A percentile compares a stretch with the other conserved stretches of the same genome.
These are phyloP conservation scores for Peromyscus nudipes DNA, from an alignment of 2,797 vertebrate species.

Conservation along the genomic window DNA sequence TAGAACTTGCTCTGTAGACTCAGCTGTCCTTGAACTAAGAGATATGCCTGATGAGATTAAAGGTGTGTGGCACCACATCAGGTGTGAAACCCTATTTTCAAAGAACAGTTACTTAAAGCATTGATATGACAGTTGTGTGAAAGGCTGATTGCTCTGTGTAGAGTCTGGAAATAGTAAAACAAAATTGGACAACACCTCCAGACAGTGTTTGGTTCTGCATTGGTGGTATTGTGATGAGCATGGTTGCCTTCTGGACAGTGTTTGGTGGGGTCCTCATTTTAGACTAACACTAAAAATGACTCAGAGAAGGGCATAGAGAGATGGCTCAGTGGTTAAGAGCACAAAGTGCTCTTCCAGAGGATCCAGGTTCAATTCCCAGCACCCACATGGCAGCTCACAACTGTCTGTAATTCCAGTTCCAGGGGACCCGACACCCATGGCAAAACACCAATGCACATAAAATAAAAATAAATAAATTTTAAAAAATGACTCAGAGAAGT, in stretches of 20 bases:
- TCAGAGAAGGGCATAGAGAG: not conserved
- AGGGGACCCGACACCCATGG: no score
- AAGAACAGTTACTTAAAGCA: not conserved
- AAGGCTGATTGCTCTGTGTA: not conserved
- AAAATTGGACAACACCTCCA: not conserved
- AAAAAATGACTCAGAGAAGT: not conserved
- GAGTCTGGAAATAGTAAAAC: not conserved
- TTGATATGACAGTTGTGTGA: not conserved
- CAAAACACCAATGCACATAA: no score
- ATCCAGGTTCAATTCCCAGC: no score
- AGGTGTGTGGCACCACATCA: not conserved
- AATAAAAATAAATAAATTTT: not conserved
- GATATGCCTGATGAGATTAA: not conserved
- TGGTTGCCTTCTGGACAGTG: not conserved
- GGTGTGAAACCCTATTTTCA: not conserved
- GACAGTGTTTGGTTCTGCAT: not conserved
- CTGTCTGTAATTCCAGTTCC: no score
- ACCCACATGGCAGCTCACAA: no score
- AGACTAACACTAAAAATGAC: not conserved
- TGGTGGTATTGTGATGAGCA: no score
- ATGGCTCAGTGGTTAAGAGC: no score
- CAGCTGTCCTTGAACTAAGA: not conserved
- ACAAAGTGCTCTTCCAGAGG: no score
- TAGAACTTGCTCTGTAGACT: not conserved
- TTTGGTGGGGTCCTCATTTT: not conserved